These are phyloP conservation scores for Zapus hudsonius DNA, from an alignment of 2,113 vertebrate species.

Conservation along the genomic window DNA sequence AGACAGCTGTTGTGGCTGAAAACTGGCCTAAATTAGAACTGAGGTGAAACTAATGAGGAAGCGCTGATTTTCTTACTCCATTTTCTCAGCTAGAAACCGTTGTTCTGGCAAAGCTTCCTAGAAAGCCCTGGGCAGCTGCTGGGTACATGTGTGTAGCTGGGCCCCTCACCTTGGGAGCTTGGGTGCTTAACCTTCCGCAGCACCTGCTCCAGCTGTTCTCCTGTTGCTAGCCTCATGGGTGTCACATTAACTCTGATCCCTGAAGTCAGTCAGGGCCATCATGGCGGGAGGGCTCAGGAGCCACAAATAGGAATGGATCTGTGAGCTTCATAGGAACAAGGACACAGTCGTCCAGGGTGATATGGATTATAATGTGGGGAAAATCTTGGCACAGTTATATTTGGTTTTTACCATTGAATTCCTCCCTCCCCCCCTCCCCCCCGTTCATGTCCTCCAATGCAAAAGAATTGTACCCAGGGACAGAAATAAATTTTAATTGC, in stretches of 20 bases:
- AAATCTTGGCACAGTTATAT: no score
- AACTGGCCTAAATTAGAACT: not conserved
- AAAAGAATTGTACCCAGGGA: no score
- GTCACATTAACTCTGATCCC: not conserved
- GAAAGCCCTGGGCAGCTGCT: not conserved
- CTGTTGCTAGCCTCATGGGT: not conserved
- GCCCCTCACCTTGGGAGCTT: not conserved
- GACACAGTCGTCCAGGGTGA: no score
- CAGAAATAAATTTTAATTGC: no score
- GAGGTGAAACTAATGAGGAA: not conserved
- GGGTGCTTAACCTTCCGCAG: not conserved
- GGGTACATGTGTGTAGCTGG: no score
- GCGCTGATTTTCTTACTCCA: not conserved
- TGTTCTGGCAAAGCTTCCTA: not conserved
- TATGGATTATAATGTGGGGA: no score
- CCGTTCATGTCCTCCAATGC: no score
- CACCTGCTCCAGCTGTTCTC: not conserved
- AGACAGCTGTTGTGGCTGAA: not conserved
- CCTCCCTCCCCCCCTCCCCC: no score
- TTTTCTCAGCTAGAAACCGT: not conserved
- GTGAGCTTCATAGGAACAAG: no score
- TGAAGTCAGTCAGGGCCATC: not conserved
- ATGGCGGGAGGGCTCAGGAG: no score
- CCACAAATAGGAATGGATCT: not conserved
- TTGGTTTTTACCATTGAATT: no score